phyloP scores from a whole-genome alignment of 2,113 vertebrate species.

The Eretmochelys imbricata region DNA sequence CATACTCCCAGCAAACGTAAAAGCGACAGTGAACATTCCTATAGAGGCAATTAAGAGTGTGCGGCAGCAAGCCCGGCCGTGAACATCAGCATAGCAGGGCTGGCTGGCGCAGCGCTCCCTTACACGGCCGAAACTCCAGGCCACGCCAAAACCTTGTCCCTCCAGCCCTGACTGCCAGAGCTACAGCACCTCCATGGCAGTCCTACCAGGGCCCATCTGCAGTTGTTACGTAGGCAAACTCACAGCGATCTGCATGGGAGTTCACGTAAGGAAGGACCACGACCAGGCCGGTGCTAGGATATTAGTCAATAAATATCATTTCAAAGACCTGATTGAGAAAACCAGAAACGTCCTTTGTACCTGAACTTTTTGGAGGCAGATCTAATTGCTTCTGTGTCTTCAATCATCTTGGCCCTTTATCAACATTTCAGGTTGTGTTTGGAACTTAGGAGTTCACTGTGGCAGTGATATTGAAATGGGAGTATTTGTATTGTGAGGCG shows the following conservation, averaged over 20 bases:
- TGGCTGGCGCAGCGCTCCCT: neutral
- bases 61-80: neutral
- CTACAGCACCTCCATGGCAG: neutral
- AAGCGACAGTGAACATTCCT: neutral
- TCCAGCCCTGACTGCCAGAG: neutral
- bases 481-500: neutral
- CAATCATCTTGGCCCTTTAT: neutral
- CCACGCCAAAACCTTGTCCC: neutral
- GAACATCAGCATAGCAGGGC: neutral
- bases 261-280: neutral
- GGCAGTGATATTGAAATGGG: neutral
- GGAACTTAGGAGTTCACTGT: neutral
- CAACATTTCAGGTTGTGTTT: neutral
- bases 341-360: neutral
- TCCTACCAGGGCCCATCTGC: neutral
- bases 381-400: neutral
- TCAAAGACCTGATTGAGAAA: neutral
- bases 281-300: too few species aligned
- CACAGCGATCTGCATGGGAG: neutral
- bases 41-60: neutral
- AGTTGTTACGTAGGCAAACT: neutral
- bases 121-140: neutral
- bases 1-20: neutral
- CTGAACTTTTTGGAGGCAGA: neutral
- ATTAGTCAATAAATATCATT: neutral